Evolutionary conservation across 2,888 invertebrate species (phyloP).

Genomic region (Ophraella communa): DNA sequence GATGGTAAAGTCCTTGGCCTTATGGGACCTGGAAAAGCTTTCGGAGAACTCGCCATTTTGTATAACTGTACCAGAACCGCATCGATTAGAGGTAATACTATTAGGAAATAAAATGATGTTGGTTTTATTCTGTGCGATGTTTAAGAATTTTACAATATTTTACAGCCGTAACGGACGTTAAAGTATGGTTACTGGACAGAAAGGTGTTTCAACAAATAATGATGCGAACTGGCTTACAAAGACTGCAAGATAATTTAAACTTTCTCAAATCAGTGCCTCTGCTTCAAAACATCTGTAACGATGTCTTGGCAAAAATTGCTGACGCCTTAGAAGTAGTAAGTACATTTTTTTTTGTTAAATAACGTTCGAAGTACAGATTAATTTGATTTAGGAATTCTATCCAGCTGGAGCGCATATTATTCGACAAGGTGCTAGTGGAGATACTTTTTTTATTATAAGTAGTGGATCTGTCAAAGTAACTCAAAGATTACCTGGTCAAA

Average conservation of each 20-base stretch:
- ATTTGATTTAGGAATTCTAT: slow-evolving; percentile 64
- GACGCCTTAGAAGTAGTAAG: slow-evolving; percentile 74
- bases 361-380: not conserved
- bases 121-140: not conserved
- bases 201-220: slow-evolving; percentile 74
- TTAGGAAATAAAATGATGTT: not conserved
- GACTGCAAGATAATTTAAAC: slow-evolving; percentile 70
- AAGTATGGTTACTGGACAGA: slow-evolving; percentile 74
- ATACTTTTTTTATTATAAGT: slow-evolving; percentile 71
- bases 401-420: slow-evolving; percentile 69
- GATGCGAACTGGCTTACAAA: slow-evolving; percentile 72
- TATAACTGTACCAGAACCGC: slow-evolving; percentile 78
- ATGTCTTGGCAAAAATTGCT: slow-evolving; percentile 71
- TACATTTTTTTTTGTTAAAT: slow-evolving; percentile 33
- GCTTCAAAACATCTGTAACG: slow-evolving; percentile 64
- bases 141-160: not conserved
- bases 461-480: slow-evolving; percentile 66
- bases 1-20: slow-evolving; percentile 68
- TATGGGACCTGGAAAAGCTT: slow-evolving; percentile 70
- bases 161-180: slow-evolving; percentile 67
- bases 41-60: slow-evolving; percentile 77
- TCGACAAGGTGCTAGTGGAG: slow-evolving; percentile 69
- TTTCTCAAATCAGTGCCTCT: slow-evolving; percentile 71
- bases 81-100: slow-evolving; percentile 64
- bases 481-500: slow-evolving; percentile 56